phyloP scores from a whole-genome alignment of 2,888 invertebrate species.

The Pristionchus japonicus region DNA sequence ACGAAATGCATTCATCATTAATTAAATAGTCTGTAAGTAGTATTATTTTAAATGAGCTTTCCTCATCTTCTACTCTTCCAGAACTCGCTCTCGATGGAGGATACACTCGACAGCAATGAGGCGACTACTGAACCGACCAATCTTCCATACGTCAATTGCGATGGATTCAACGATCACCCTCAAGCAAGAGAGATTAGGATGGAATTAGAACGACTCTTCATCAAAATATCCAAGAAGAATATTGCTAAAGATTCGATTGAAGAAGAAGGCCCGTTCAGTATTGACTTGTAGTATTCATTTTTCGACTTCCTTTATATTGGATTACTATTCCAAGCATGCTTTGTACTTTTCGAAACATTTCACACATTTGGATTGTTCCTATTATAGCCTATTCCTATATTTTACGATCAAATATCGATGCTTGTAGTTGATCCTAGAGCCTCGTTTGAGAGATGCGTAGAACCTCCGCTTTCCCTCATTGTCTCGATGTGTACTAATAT shows the following conservation, averaged over 20 bases:
- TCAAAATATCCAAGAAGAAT: not conserved
- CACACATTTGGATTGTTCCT: no score
- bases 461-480: not conserved
- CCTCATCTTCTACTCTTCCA: no score
- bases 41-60: no score
- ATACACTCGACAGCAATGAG: not conserved
- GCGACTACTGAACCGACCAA: not conserved
- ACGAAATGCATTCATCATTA: no score
- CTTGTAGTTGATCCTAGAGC: no score
- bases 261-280: not conserved
- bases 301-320: not conserved
- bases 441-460: not conserved
- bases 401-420: no score
- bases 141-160: slow-evolving; percentile 28
- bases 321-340: not conserved
- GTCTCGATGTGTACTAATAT: not conserved
- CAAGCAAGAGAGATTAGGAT: not conserved
- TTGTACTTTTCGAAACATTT: not conserved
- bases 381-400: no score
- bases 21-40: no score
- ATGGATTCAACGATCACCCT: not conserved
- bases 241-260: slow-evolving; percentile 8
- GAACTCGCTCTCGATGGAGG: slow-evolving; percentile 40
- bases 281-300: not conserved
- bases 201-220: not conserved